These are phyloP conservation scores for Cettia cetti DNA, from an alignment of 2,113 vertebrate genomes.

Conservation along the genomic window DNA sequence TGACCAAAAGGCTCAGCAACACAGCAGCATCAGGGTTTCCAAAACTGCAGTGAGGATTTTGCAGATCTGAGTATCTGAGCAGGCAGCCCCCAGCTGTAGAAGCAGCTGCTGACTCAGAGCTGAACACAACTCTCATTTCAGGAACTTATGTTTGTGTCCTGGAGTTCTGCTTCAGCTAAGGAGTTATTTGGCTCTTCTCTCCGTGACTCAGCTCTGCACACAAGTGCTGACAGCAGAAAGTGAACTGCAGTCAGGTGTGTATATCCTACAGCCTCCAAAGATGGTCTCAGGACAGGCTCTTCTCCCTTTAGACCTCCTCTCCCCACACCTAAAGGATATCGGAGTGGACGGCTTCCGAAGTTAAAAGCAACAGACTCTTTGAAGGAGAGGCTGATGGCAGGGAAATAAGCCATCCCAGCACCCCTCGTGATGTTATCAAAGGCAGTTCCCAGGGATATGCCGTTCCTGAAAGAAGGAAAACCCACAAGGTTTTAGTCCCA, in stretches of 20 bases:
- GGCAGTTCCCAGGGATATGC: slow-evolving; percentile 89
- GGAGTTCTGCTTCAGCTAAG: background rate
- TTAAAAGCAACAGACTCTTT: slow-evolving; percentile 98
- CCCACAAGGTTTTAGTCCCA: background rate
- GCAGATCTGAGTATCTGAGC: background rate
- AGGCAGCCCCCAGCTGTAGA: background rate
- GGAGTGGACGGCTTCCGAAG: slow-evolving; percentile 92
- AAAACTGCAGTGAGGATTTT: background rate
- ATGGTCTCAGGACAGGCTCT: background rate
- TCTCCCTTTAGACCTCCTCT: background rate
- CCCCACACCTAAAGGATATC: slow-evolving; percentile 87
- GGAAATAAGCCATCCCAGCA: slow-evolving; percentile 92
- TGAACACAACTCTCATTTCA: background rate
- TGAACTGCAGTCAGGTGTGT: background rate
- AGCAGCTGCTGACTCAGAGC: background rate
- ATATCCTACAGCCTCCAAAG: background rate
- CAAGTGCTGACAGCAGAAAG: background rate
- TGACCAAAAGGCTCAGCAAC: background rate
- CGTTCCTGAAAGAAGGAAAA: slow-evolving; percentile 79
- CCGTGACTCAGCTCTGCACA: background rate
- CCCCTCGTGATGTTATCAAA: slow-evolving; percentile 91
- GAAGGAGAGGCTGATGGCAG: slow-evolving; percentile 97
- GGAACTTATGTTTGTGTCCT: background rate
- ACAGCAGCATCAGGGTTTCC: background rate
- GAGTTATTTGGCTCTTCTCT: background rate